Conservation (phyloP, 1,140 invertebrate species). For the Dreissena polymorpha region DNA sequence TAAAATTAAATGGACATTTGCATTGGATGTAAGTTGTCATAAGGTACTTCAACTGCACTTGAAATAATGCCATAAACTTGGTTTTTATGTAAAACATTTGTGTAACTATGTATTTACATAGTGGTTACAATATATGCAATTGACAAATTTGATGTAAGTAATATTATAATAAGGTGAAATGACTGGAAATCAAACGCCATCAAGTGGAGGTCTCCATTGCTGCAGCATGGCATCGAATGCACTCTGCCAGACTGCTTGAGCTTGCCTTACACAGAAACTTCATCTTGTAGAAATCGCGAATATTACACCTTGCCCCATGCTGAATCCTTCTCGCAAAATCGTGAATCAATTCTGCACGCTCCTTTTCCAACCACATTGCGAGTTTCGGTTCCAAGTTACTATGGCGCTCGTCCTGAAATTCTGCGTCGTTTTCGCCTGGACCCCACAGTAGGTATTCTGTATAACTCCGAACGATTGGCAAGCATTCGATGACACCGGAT, state of each 20-base stretch:
- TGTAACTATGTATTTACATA: not conserved
- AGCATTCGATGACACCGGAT: conserved; percentile 63
- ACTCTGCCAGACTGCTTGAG: conserved; percentile 70
- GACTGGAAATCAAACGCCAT: not conserved
- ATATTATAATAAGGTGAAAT: not conserved
- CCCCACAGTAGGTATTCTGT: conserved; percentile 75
- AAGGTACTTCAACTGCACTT: too few relatives aligned
- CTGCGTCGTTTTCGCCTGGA: conserved; percentile 58
- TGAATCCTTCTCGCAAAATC: conserved; percentile 63
- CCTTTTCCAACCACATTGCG: conserved; percentile 72
- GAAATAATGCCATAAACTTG: too few relatives aligned
- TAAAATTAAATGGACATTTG: too few relatives aligned
- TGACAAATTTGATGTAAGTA: not conserved
- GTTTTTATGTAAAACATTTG: not conserved
- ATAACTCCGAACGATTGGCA: conserved; percentile 68
- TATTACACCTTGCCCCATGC: conserved; percentile 51
- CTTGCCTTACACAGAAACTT: conserved; percentile 76
- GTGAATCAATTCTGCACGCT: conserved; percentile 65
- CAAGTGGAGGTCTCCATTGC: not conserved
- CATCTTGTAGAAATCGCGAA: conserved; percentile 73
- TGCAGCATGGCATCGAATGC: conserved; percentile 61
- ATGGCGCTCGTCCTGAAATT: conserved; percentile 51
- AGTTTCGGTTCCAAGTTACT: conserved; percentile 72
- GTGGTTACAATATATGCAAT: not conserved
- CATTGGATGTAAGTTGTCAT: too few relatives aligned